Conservation (phyloP, 2,113 vertebrate species). For the Phocoena sinus region DNA sequence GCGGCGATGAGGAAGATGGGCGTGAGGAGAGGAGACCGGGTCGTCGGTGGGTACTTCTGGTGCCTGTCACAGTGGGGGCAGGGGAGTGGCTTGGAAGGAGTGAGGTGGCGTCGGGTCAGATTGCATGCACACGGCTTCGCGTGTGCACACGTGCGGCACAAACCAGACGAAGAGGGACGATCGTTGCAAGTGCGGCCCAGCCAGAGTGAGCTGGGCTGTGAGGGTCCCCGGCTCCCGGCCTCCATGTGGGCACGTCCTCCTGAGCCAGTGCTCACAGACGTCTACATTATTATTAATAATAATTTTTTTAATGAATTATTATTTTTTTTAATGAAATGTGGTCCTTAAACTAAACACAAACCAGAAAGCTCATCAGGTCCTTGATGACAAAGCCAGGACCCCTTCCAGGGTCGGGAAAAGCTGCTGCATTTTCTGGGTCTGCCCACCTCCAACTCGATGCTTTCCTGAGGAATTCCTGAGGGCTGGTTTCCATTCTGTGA, state of each 20-base stretch:
- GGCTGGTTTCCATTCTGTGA: neutral
- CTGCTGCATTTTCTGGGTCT: neutral
- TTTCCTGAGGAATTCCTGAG: accelerated
- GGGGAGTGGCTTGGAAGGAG: neutral
- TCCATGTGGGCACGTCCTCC: accelerated
- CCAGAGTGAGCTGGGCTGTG: neutral
- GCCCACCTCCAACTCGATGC: accelerated
- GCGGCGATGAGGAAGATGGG: constrained; percentile 97
- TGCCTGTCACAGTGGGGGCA: accelerated
- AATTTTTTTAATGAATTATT: no score
- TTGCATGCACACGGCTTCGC: accelerated
- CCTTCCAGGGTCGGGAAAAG: neutral
- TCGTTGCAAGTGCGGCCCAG: neutral
- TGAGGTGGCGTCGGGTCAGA: accelerated
- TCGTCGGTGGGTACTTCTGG: constrained; percentile 88
- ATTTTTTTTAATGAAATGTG: neutral
- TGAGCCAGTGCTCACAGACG: neutral
- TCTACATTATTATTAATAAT: no score
- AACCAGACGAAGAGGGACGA: no score
- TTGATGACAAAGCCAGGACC: neutral
- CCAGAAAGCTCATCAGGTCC: neutral
- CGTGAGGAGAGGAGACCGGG: constrained; percentile 89
- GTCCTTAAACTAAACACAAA: neutral
- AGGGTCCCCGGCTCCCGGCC: neutral
- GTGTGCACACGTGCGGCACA: accelerated